A percentile compares a stretch with the other conserved stretches of the same genome.
Evolutionary conservation across 2,797 vertebrate species (phyloP).

Genomic region (Limosa lapponica): DNA sequence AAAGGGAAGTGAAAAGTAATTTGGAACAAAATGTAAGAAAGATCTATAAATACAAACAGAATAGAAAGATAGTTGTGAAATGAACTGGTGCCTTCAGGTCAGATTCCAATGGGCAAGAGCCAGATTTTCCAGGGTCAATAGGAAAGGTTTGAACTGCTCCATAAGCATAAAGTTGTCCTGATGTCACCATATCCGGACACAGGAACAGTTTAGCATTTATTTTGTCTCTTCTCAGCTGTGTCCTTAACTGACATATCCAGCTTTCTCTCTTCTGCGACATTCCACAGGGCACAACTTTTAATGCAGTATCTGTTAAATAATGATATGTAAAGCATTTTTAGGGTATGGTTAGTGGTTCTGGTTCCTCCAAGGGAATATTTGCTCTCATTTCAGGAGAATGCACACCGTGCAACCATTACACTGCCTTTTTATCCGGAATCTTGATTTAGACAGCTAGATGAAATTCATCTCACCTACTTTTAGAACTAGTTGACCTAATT

Average conservation of each 20-base stretch:
- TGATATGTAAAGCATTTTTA: neutral
- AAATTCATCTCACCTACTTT: neutral
- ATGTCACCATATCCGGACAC: neutral
- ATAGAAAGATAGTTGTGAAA: neutral
- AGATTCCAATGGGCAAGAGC: neutral
- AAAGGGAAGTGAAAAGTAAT: constrained; percentile 12
- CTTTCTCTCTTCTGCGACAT: neutral
- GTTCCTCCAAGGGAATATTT: neutral
- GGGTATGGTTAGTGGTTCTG: neutral
- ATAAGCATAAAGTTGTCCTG: neutral
- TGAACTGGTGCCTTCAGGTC: neutral
- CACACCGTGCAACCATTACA: neutral
- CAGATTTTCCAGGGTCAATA: neutral
- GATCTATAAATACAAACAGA: neutral
- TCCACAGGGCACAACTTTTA: neutral
- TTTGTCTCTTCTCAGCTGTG: neutral
- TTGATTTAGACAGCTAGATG: neutral
- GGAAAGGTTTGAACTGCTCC: neutral
- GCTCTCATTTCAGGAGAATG: neutral
- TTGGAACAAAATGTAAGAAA: neutral
- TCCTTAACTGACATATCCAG: neutral
- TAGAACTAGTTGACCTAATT: neutral
- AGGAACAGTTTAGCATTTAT: neutral
- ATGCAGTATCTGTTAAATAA: neutral
- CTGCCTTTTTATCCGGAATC: neutral